Conservation (phyloP, 2,888 invertebrate genomes). For the Tortricodes alternella region DNA sequence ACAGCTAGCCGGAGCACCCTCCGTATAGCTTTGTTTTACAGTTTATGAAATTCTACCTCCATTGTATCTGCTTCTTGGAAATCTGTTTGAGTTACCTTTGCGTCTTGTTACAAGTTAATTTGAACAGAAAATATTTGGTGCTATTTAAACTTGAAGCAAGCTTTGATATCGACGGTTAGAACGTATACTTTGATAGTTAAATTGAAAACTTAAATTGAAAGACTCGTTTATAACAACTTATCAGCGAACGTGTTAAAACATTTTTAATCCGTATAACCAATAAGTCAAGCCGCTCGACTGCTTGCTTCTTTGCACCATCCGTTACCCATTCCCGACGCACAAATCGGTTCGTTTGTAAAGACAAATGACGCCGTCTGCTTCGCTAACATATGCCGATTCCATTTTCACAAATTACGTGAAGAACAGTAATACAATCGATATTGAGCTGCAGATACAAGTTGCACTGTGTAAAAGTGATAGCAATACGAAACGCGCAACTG, state of each 20-base stretch:
- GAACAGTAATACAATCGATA: slow-evolving; percentile 70
- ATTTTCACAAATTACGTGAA: slow-evolving; percentile 72
- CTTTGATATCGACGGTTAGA: too few species aligned
- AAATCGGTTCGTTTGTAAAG: slow-evolving; percentile 80
- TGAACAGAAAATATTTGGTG: not conserved
- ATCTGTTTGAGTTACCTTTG: slow-evolving; percentile 9
- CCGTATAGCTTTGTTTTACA: slow-evolving; percentile 74
- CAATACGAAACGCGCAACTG: too few species aligned
- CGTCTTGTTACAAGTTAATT: not conserved
- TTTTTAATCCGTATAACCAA: slow-evolving; percentile 62
- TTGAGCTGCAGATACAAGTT: slow-evolving; percentile 45
- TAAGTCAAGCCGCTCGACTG: slow-evolving; percentile 67
- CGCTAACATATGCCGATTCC: slow-evolving; percentile 61
- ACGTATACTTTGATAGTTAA: too few species aligned
- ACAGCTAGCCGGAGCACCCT: slow-evolving; percentile 48
- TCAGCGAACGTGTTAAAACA: slow-evolving; percentile 68
- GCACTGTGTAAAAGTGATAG: too few species aligned
- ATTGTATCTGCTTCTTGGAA: slow-evolving; percentile 6
- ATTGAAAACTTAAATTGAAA: too few species aligned
- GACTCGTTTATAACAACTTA: slow-evolving; percentile 33
- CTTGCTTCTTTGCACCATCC: slow-evolving; percentile 71
- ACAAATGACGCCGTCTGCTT: slow-evolving; percentile 72
- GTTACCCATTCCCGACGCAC: slow-evolving; percentile 78
- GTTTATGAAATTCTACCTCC: slow-evolving; percentile 56
- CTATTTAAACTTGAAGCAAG: not conserved